phyloP scores from a whole-genome alignment of 2,888 invertebrate genomes.

The Bembecia ichneumoniformis region DNA sequence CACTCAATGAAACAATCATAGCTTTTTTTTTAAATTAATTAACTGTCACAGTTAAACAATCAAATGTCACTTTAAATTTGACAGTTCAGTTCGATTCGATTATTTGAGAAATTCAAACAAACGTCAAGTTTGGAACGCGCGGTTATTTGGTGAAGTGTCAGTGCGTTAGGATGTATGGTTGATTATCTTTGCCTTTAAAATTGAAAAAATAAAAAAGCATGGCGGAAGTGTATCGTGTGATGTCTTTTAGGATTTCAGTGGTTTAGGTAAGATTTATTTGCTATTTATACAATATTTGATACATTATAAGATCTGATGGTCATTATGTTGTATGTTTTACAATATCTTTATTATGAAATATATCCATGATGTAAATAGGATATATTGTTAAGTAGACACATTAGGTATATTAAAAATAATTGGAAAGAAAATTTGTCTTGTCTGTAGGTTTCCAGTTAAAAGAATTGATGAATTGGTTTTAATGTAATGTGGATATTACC shows the following conservation, averaged over 20 bases:
- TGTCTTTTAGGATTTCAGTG: background rate
- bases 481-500: too few species aligned
- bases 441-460: too few species aligned
- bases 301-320: too few species aligned
- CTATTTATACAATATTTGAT: too few species aligned
- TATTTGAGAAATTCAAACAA: background rate
- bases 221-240: background rate
- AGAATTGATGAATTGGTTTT: too few species aligned
- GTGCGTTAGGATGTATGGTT: background rate
- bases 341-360: too few species aligned
- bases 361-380: too few species aligned
- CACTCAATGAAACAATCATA: slow-evolving; percentile 14
- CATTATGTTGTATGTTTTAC: too few species aligned
- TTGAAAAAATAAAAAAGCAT: background rate
- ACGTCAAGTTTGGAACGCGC: background rate
- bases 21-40: background rate
- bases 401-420: too few species aligned
- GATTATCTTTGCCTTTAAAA: background rate
- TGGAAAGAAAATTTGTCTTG: too few species aligned
- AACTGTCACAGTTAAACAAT: slow-evolving; percentile 1
- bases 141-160: background rate
- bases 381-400: too few species aligned
- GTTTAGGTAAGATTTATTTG: too few species aligned
- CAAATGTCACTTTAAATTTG: slow-evolving; percentile 5
- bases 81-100: slow-evolving; percentile 1